phyloP scores from a whole-genome alignment of 2,888 invertebrate species.

The Sinohyriopsis cumingii region DNA sequence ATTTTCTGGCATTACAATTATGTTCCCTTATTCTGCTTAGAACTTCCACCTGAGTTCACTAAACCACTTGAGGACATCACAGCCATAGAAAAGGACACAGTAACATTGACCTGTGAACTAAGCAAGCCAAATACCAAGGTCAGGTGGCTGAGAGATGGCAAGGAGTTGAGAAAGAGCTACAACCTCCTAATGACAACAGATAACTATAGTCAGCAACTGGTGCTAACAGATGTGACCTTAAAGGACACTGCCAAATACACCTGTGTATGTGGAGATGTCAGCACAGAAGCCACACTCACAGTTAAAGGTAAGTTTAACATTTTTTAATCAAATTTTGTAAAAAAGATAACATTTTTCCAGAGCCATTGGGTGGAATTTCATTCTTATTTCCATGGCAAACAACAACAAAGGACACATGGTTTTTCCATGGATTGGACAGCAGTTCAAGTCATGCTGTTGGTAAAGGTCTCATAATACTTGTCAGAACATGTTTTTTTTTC shows the following conservation, averaged over 20 bases:
- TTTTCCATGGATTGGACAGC: too few relatives aligned
- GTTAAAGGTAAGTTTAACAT: conserved; percentile 60
- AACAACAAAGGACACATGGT: too few relatives aligned
- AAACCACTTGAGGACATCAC: conserved; percentile 49
- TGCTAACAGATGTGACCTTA: conserved; percentile 53
- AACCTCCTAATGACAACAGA: conserved; percentile 86
- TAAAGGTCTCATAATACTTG: too few relatives aligned
- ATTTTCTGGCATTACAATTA: conserved; percentile 15
- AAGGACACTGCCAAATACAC: conserved; percentile 65
- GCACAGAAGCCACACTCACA: conserved; percentile 59
- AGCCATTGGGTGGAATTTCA: too few relatives aligned
- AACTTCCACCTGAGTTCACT: conserved; percentile 69
- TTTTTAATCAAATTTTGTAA: background rate
- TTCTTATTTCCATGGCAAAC: too few relatives aligned
- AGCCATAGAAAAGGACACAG: conserved; percentile 70
- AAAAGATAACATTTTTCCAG: too few relatives aligned
- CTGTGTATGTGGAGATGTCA: conserved; percentile 55
- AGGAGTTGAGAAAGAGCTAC: conserved; percentile 88
- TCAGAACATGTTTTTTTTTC: too few relatives aligned
- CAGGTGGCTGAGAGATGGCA: conserved; percentile 85
- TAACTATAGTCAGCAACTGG: conserved; percentile 71
- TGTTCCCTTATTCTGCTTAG: conserved; percentile 14
- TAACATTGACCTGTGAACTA: conserved; percentile 71
- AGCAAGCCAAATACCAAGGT: conserved; percentile 74
- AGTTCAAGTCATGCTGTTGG: too few relatives aligned